Percentiles rank a stretch among this genome's conserved stretches.
These are phyloP conservation scores for Cotesia glomerata DNA, from an alignment of 1,140 invertebrate genomes.

Conservation along the genomic window DNA sequence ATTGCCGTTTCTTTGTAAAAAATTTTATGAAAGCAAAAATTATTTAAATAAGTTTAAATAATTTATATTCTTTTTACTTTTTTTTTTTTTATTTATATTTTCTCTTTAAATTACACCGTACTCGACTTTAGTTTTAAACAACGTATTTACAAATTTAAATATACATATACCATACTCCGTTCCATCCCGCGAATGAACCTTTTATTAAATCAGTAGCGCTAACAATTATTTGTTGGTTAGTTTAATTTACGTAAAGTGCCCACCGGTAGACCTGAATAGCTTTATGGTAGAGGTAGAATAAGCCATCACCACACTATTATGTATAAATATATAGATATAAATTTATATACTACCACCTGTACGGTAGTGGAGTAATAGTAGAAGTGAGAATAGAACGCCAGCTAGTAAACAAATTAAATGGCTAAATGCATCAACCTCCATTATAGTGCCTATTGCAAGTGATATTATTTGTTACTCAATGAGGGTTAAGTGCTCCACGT, in stretches of 20 bases:
- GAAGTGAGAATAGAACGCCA: not conserved
- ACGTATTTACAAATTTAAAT: not conserved
- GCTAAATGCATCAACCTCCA: conserved; percentile 39
- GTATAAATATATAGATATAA: no score
- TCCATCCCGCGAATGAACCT: no score
- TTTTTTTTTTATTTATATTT: not conserved
- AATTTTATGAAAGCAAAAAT: not conserved
- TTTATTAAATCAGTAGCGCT: not conserved
- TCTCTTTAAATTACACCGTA: not conserved
- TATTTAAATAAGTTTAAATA: conserved; percentile 10
- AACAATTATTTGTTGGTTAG: not conserved
- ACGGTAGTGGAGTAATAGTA: not conserved
- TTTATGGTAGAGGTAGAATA: not conserved
- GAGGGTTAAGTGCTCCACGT: conserved; percentile 33
- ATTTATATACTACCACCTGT: not conserved
- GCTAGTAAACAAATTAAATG: conserved; percentile 41
- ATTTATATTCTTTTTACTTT: not conserved
- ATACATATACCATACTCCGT: no score
- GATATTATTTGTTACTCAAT: conserved; percentile 42
- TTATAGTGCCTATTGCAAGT: conserved; percentile 31
- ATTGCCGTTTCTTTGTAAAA: not conserved
- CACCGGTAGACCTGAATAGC: not conserved
- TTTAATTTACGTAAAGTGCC: not conserved
- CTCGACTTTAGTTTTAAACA: not conserved
- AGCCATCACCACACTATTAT: not conserved